Percentiles rank a stretch among this genome's conserved stretches.
Evolutionary conservation across 2,113 vertebrate species (phyloP).

Genomic region (Carettochelys insculpta): DNA sequence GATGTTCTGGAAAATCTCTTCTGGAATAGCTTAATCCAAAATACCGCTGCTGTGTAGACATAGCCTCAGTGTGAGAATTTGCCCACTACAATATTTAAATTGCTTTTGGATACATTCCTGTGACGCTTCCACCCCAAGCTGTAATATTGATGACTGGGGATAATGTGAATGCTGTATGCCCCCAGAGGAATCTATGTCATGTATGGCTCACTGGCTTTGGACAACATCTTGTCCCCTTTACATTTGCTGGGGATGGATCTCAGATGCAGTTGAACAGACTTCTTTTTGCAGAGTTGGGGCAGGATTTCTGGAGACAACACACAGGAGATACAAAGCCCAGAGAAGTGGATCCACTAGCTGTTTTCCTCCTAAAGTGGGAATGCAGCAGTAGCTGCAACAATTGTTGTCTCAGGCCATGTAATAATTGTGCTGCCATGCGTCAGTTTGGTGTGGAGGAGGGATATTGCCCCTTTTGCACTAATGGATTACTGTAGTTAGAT

Average conservation of each 20-base stretch:
- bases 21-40: too few species aligned
- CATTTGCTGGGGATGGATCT: not conserved
- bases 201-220: not conserved
- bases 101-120: not conserved
- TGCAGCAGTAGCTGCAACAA: constrained; percentile 30
- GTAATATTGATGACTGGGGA: not conserved
- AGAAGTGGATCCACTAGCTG: not conserved
- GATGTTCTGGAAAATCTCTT: too few species aligned
- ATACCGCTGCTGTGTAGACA: too few species aligned
- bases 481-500: constrained; percentile 7
- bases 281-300: constrained; percentile 8
- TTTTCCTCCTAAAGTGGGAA: constrained; percentile 29
- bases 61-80: constrained; percentile 4
- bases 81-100: not conserved
- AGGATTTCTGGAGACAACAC: constrained; percentile 11
- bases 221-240: constrained; percentile 19
- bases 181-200: not conserved
- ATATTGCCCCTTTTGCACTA: constrained; percentile 47
- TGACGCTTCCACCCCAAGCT: not conserved
- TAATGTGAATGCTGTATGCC: not conserved
- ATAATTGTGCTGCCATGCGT: constrained; percentile 30
- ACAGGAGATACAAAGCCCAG: constrained; percentile 40
- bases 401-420: constrained; percentile 25
- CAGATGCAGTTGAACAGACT: constrained; percentile 12
- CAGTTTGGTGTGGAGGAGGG: constrained; percentile 22